Conservation (phyloP, 1,140 invertebrate species). For the Hypsibius dujardini region DNA sequence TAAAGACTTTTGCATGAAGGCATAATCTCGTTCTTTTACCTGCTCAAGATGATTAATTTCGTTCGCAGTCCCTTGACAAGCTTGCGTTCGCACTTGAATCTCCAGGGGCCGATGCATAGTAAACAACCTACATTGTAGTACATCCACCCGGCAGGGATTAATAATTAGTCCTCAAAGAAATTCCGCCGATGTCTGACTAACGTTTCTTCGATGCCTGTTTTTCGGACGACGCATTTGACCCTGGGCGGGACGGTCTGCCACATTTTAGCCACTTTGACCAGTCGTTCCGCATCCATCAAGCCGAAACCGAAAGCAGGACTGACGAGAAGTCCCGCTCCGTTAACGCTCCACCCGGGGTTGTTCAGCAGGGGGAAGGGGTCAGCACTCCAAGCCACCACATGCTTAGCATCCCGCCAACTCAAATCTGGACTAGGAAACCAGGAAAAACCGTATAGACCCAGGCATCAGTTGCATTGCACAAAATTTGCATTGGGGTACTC, state of each 20-base stretch:
- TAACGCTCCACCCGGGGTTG: conserved; percentile 45
- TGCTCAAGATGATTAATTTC: background rate
- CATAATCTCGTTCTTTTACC: no score
- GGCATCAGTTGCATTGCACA: no score
- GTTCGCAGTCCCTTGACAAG: background rate
- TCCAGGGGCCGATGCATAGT: background rate
- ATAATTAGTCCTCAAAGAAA: no score
- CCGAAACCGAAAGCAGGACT: conserved; percentile 38
- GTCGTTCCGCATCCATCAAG: conserved; percentile 33
- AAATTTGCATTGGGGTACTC: no score
- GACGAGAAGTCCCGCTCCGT: conserved; percentile 33
- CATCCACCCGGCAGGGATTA: background rate
- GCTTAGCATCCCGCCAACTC: conserved; percentile 77
- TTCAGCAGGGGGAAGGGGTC: conserved; percentile 46
- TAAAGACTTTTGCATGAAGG: no score
- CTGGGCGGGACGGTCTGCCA: conserved; percentile 32
- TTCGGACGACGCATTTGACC: background rate
- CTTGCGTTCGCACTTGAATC: background rate
- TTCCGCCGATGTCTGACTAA: no score
- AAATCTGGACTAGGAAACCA: conserved; percentile 55
- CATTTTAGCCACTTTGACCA: conserved; percentile 31
- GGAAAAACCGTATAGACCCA: no score
- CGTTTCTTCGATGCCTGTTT: background rate
- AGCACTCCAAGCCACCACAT: conserved; percentile 66
- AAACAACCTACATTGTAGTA: background rate